These are phyloP conservation scores for Pholis gunnellus DNA, from an alignment of 2,113 vertebrate species.

Conservation along the genomic window DNA sequence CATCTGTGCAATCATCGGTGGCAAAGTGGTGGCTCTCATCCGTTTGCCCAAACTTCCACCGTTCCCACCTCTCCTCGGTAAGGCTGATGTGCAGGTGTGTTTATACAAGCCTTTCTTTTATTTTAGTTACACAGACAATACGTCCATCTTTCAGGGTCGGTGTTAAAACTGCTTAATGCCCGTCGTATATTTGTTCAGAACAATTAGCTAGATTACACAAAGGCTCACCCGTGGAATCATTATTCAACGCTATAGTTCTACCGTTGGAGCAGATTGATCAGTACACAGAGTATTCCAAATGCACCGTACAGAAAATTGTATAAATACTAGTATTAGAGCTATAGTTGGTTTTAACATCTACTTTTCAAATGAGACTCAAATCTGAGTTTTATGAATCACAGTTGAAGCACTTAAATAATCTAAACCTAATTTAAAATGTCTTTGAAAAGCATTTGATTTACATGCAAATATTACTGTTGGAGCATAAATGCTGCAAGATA, in stretches of 20 bases:
- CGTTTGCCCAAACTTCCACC: conserved; percentile 88
- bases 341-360: not conserved
- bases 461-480: not conserved
- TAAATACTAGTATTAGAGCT: not conserved
- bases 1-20: conserved; percentile 88
- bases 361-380: not conserved
- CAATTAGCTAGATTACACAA: not conserved
- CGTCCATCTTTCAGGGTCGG: not conserved
- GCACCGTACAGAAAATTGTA: not conserved
- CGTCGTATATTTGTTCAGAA: not conserved
- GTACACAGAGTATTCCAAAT: not conserved
- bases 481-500: not conserved
- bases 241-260: not conserved
- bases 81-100: conserved; percentile 53
- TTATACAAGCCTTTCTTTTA: not conserved
- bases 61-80: conserved; percentile 94
- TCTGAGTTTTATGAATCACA: not conserved
- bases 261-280: not conserved
- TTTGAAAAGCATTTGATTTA: not conserved
- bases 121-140: not conserved
- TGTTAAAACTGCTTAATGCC: not conserved
- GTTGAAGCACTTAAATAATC: not conserved
- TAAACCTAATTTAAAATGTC: not conserved
- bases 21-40: conserved; percentile 90
- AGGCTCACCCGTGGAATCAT: not conserved